Conservation (phyloP, 2,888 invertebrate genomes). For the Sussaba pulchella region DNA sequence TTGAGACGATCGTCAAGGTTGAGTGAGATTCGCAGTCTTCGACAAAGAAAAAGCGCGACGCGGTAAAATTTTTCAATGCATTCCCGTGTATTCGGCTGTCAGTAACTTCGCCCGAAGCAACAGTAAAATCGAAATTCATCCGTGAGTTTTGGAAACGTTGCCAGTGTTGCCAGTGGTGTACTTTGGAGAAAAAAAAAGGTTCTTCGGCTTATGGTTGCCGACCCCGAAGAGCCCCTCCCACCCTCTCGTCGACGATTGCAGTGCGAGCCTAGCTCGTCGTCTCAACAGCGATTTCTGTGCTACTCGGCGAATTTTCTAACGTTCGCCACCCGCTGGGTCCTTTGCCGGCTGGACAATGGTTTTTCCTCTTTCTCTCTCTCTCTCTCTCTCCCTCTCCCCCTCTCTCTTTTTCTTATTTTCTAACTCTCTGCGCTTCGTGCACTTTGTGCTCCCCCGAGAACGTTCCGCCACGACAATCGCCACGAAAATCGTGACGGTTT, state of each 20-base stretch:
- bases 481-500: constrained; percentile 77
- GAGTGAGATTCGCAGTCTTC: background rate
- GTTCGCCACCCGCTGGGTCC: constrained; percentile 79
- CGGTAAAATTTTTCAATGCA: background rate
- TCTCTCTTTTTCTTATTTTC: constrained; percentile 11
- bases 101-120: background rate
- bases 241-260: constrained; percentile 47
- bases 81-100: background rate
- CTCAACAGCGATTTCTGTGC: constrained; percentile 43
- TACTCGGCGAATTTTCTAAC: constrained; percentile 76
- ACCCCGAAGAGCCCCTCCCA: constrained; percentile 17
- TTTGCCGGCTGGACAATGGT: constrained; percentile 74
- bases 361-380: constrained; percentile 19
- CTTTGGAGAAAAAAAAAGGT: constrained; percentile 56
- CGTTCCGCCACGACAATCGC: constrained; percentile 69
- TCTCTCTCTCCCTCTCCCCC: constrained; percentile 19
- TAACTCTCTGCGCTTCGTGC: constrained; percentile 43
- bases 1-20: too few species aligned
- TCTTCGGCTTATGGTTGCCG: constrained; percentile 48
- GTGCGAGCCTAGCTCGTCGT: constrained; percentile 40
- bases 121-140: constrained; percentile 1
- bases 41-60: background rate
- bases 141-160: constrained; percentile 12
- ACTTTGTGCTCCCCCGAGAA: constrained; percentile 40
- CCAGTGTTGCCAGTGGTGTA: constrained; percentile 39